Evolutionary conservation across 2,113 vertebrate genomes (phyloP), one percentile per base, ranked within the genome.

Genomic region (Oncorhynchus kisutch): DNA sequence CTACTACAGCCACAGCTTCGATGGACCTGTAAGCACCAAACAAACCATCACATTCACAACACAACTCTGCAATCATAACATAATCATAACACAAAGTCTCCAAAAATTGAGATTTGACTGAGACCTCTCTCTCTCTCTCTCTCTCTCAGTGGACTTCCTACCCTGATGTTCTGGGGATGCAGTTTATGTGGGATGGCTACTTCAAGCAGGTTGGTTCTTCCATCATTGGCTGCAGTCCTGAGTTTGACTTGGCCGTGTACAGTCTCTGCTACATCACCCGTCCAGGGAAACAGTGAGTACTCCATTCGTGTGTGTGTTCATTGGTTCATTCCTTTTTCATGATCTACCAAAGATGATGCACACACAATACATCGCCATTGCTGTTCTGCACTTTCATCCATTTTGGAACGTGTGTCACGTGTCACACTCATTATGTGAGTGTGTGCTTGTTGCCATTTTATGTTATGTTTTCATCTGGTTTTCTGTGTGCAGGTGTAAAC

Each of bases 151-250:
- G 96, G 97, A 84, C 87, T 1, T 81, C 87, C 0, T 98, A 92
- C 78, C 97, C 97, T 0, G 96, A 97, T 0, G 93, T 99, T 13
- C 16, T 99, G 82, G 96, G 95, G 2, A 91, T 97, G 89, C 97
- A 99, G 93, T 99, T 99, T 86, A 89, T 73, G 57, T 99, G 97
- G 97, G 95, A 97, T 0, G 95, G 96, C 4, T 97, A 94, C 85
- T 95, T 85, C 82, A 99, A 99, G 78, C 91, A 97, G 88, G 94
- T 99, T 5, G 96, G 97, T 1, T 94, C 96, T 0, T 91, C 94
- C 0, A 91, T 99, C 87, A 96, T 99, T 0, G 97, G 98, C 87
- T 93, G 78, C 89, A 99, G 98, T 85, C 98, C 98, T 0, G 98
- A 99, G 78, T 98, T 98, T 5, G 98, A 99, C 77, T 92, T 99